Evolutionary conservation across 2,113 vertebrate species (phyloP).

Genomic region (Sorex araneus): DNA sequence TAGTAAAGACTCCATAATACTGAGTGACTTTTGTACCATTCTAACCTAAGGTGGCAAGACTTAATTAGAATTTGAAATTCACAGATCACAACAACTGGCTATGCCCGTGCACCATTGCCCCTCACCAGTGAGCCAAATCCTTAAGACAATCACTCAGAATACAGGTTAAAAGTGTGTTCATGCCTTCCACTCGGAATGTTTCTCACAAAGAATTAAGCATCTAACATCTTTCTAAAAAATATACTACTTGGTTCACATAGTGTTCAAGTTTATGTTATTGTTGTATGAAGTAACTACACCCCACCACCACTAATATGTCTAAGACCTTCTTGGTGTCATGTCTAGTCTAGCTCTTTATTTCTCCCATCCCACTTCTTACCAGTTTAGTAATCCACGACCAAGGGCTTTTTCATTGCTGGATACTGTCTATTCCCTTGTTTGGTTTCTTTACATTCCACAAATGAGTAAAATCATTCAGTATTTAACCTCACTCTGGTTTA

Average conservation of each 20-base stretch:
- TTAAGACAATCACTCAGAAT: slow-evolving; percentile 50
- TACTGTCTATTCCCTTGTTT: too few relatives aligned
- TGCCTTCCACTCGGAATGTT: slow-evolving; percentile 49
- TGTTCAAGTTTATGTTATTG: too few relatives aligned
- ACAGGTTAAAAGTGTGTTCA: background rate
- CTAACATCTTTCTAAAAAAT: slow-evolving; percentile 28
- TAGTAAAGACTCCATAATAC: slow-evolving; percentile 71
- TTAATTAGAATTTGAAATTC: slow-evolving; percentile 78
- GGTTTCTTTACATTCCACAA: too few relatives aligned
- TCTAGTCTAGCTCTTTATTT: too few relatives aligned
- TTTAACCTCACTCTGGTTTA: too few relatives aligned
- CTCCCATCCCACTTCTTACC: too few relatives aligned
- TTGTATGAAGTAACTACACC: too few relatives aligned
- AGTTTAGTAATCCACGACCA: too few relatives aligned
- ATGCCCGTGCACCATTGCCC: background rate
- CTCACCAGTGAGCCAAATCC: slow-evolving; percentile 12
- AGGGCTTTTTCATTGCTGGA: background rate
- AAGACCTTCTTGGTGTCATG: too few relatives aligned
- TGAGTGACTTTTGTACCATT: slow-evolving; percentile 74
- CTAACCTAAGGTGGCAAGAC: slow-evolving; percentile 78
- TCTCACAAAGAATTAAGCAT: slow-evolving; percentile 56
- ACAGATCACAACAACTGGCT: slow-evolving; percentile 47
- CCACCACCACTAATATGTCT: too few relatives aligned
- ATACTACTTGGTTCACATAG: background rate
- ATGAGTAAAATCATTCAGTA: too few relatives aligned